Evolutionary conservation across 2,888 invertebrate species (phyloP), one percentile per base, ranked within the genome.

Genomic region (Kuschelorhynchus macadamiae): DNA sequence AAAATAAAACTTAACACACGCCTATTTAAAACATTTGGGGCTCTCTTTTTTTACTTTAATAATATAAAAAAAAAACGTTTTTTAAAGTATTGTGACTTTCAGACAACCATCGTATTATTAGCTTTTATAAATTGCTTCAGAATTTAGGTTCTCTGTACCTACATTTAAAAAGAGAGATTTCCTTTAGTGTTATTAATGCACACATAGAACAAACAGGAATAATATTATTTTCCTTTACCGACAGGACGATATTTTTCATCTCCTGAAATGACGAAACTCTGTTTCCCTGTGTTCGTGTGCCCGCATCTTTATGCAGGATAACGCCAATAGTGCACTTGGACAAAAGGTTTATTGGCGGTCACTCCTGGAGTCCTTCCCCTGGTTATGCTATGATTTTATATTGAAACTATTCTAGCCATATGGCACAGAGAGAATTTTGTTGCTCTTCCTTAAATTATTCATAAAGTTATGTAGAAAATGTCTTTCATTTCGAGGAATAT

Each of bases 291-390:
- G 59, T 65, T 66, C 66, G 66, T 66, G 66, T 60, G 55, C 56
- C 61, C 61, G 67, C 61, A 67, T 67, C 60, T 67, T 67, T 67
- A 67, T 67, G 67, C 61, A 67, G 67, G 67, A 67, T 67, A 64
- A 64, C 64, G 55, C 41, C 56, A 39, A 64, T 56, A 47, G 61
- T 67, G 67, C 67, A 67, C 53, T 67, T 61, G 53, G 67, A 67
- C 61, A 67, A 67, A 60, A 67, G 67, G 67, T 67, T 67, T 67
- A 67, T 67, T 60, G 67, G 55, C 67, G 67, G 61, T 67, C 67
- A 67, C 55, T 67, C 61, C 56, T 60, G 67, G 55, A 61, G 67
- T 61, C 67, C 61, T 67, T 61, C 46, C 49, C 49, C 60, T 30
- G 61, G 55, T 33, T 50, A 47, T 42, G 55, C 36, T 36, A 63